phyloP scores from a whole-genome alignment of 2,888 invertebrate genomes.

The Pogonocherus hispidulus region DNA sequence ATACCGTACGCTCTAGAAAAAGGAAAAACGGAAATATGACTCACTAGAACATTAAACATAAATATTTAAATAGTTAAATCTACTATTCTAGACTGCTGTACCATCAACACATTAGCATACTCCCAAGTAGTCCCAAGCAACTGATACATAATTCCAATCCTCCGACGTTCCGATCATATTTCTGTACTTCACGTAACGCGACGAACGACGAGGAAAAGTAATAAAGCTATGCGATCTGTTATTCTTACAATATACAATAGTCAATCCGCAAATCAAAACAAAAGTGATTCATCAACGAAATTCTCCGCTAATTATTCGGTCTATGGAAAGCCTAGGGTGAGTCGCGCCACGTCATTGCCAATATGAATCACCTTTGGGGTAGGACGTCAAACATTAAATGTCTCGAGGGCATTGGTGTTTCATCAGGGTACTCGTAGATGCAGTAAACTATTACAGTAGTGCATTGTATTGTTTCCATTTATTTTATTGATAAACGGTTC shows the following conservation, averaged over 20 bases:
- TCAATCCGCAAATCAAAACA: slow-evolving; percentile 14
- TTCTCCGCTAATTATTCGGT: slow-evolving; percentile 8
- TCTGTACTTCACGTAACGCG: background rate
- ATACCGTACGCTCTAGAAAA: background rate
- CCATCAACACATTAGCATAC: background rate
- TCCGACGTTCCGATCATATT: background rate
- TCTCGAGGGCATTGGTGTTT: background rate
- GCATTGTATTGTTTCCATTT: too few species aligned
- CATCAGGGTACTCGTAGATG: too few species aligned
- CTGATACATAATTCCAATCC: too few species aligned
- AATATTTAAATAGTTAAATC: background rate
- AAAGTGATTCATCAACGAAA: slow-evolving; percentile 8
- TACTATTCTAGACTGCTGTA: background rate
- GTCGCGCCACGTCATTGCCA: slow-evolving; percentile 10
- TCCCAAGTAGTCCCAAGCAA: background rate
- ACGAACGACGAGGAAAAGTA: background rate
- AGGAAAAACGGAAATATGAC: background rate
- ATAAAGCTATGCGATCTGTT: background rate
- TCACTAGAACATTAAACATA: background rate
- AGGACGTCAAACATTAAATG: background rate
- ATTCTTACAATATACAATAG: too few species aligned
- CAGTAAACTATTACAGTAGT: too few species aligned
- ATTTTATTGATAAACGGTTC: too few species aligned
- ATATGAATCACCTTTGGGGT: slow-evolving; percentile 13
- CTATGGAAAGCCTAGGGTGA: slow-evolving; percentile 11